A percentile compares a stretch with the other conserved stretches of the same genome.
Conservation (phyloP, 2,797 vertebrate species). For the Ceyx erithaca region DNA sequence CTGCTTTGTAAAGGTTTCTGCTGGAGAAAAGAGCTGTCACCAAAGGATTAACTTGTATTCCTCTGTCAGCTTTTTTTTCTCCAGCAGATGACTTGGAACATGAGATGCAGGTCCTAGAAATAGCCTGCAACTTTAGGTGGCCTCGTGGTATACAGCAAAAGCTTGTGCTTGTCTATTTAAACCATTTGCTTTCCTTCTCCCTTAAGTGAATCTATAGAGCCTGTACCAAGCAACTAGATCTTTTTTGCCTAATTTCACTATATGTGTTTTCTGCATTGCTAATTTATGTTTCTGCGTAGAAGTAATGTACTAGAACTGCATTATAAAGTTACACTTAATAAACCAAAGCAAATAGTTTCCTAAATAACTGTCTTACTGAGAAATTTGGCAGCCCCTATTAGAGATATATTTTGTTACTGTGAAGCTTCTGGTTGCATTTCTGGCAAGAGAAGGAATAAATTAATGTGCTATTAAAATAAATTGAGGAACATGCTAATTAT, state of each 20-base stretch:
- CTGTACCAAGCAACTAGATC: not conserved
- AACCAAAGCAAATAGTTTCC: not conserved
- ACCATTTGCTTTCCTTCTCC: not conserved
- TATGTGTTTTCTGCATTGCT: not conserved
- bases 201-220: not conserved
- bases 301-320: not conserved
- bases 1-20: slow-evolving; percentile 2
- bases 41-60: not conserved
- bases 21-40: not conserved
- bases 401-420: not conserved
- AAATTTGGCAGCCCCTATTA: not conserved
- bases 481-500: slow-evolving; percentile 37
- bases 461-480: slow-evolving; percentile 47
- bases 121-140: not conserved
- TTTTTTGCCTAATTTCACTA: not conserved
- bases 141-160: not conserved
- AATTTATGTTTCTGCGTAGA: not conserved
- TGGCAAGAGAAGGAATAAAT: slow-evolving; percentile 1
- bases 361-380: not conserved
- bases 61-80: not conserved
- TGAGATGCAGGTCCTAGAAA: not conserved
- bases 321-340: not conserved
- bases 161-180: not conserved
- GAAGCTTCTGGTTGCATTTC: slow-evolving; percentile 12
- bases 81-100: not conserved